Evolutionary conservation across 2,888 invertebrate genomes (phyloP).

Genomic region (Pammene aurita): DNA sequence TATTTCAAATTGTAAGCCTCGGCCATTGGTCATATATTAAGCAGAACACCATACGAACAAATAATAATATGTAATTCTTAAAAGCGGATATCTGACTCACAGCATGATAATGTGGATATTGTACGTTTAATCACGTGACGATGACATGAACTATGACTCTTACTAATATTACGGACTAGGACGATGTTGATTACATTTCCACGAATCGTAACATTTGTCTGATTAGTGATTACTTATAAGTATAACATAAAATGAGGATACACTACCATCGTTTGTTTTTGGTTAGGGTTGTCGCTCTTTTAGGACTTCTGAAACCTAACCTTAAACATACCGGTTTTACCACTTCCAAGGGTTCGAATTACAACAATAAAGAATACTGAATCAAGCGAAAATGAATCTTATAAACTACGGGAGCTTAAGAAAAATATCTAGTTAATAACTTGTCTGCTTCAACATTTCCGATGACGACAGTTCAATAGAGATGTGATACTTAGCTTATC

Average conservation of each 20-base stretch:
- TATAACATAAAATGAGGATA: background rate
- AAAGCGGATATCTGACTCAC: conserved; percentile 14
- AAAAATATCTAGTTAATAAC: too few species aligned
- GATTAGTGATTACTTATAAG: too few species aligned
- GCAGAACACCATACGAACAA: background rate
- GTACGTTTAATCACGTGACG: conserved; percentile 8
- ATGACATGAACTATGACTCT: conserved; percentile 20
- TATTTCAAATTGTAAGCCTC: too few species aligned
- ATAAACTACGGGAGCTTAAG: too few species aligned
- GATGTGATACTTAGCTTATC: too few species aligned
- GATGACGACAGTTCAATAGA: too few species aligned
- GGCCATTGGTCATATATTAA: too few species aligned
- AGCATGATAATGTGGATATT: conserved; percentile 5
- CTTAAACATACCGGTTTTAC: background rate
- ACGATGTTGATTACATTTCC: conserved; percentile 3
- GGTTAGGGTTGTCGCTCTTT: background rate
- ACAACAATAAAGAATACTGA: background rate
- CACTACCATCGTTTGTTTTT: background rate
- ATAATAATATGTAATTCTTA: background rate
- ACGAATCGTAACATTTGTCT: background rate
- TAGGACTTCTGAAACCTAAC: conserved; percentile 1
- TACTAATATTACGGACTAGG: background rate
- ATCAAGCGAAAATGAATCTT: background rate
- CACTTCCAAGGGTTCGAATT: background rate
- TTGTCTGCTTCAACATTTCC: too few species aligned